phyloP scores from a whole-genome alignment of 1,140 invertebrate species.

The Andrena cerasifolii region DNA sequence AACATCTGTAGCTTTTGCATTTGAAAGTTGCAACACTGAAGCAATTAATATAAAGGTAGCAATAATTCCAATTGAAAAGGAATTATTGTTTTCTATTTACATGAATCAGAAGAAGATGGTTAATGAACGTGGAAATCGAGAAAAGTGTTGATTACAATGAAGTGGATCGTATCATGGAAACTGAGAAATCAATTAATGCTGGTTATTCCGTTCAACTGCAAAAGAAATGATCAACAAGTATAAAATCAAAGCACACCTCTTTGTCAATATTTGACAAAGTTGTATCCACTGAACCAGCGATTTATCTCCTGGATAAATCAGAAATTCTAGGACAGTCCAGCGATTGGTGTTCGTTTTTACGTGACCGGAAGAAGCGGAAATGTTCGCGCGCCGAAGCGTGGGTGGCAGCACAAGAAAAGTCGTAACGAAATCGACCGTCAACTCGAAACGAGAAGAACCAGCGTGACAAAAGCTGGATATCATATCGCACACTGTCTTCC shows the following conservation, averaged over 20 bases:
- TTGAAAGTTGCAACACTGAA: too few relatives aligned
- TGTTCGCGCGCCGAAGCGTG: neutral
- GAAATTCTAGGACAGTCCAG: slow-evolving; percentile 9
- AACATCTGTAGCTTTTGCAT: too few relatives aligned
- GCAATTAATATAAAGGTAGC: too few relatives aligned
- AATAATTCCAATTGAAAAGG: too few relatives aligned
- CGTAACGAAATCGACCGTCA: slow-evolving; percentile 15
- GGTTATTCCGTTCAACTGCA: too few relatives aligned
- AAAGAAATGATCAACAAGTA: neutral
- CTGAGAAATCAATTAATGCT: too few relatives aligned
- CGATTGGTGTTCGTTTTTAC: slow-evolving; percentile 15
- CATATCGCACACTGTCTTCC: neutral
- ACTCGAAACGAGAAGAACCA: neutral
- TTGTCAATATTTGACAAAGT: slow-evolving; percentile 5
- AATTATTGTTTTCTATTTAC: neutral
- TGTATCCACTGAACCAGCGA: slow-evolving; percentile 1
- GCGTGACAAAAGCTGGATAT: neutral
- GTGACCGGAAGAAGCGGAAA: slow-evolving; percentile 10
- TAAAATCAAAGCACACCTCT: neutral
- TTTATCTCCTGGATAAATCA: slow-evolving; percentile 7
- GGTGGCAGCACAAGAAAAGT: slow-evolving; percentile 6
- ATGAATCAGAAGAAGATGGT: too few relatives aligned
- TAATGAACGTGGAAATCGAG: too few relatives aligned
- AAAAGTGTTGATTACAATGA: too few relatives aligned
- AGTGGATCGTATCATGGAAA: too few relatives aligned